phyloP scores from a whole-genome alignment of 2,888 invertebrate species.

The Machimus rusticus region DNA sequence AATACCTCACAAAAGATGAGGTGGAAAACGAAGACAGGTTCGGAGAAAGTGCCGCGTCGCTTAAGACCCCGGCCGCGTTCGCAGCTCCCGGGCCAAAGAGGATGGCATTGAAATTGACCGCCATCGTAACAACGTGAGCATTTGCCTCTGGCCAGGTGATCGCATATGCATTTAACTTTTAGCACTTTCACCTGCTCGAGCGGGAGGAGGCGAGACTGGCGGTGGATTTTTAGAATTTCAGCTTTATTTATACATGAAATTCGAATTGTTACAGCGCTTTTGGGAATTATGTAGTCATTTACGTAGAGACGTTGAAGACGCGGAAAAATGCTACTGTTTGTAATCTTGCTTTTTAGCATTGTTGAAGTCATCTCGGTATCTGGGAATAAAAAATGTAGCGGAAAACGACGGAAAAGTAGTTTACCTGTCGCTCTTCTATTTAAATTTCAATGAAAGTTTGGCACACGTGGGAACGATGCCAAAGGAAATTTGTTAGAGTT shows the following conservation, averaged over 20 bases:
- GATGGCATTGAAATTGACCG: background rate
- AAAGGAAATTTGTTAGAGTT: background rate
- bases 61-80: background rate
- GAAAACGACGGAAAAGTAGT: background rate
- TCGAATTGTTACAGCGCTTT: background rate
- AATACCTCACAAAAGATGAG: background rate
- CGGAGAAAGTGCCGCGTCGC: background rate
- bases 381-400: background rate
- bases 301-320: background rate
- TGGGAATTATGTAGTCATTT: background rate
- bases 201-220: background rate
- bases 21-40: conserved; percentile 17
- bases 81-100: background rate
- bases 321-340: background rate
- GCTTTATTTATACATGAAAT: background rate
- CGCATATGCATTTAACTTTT: background rate
- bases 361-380: background rate
- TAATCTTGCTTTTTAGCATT: background rate
- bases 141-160: background rate
- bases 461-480: background rate
- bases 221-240: background rate
- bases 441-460: background rate
- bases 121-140: background rate
- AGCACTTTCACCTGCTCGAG: background rate
- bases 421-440: background rate